Base-by-base conservation (phyloP, 2,888 invertebrate genomes). In the Sarcophaga variegata region DNA sequence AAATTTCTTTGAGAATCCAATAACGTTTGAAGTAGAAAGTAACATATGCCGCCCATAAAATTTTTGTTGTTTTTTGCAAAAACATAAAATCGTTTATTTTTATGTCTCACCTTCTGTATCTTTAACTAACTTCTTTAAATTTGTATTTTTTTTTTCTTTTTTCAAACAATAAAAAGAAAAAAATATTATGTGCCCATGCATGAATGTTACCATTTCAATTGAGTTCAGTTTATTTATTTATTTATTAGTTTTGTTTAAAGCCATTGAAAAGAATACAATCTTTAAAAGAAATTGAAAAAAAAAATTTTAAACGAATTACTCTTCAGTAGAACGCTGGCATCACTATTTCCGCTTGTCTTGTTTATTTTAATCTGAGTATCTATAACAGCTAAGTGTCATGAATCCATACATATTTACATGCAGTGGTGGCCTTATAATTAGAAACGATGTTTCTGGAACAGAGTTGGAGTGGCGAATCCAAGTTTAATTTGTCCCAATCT, bases 1-100 rank as follows among this genome's bases (percentile, higher is more conserved):
- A 22, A 62, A 20, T 62, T 62, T 20, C 22, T n/a, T 62, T 10
- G 20, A 62, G 62, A 22, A 6, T 62, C 3, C 6, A 62, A 20
- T 62, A 20, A 12, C 17, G 54, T 63, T 69, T 63, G 10, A 45
- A 11, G 37, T 17, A 63, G 25, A 11, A 54, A 66, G 76, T 71
- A 67, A 62, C 70, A 80, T 54, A 59, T 47, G 80, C 76, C 79
- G 82, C 76, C 77, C 80, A 83, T 77, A 74, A 85, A 81, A 81
- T 54, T 54, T 4, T 54, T 54, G 54, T 14, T 54, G 17, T 54
- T 54, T 14, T 54, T 14, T 54, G 54, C 27, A 10, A 75, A 83
- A 83, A 79, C 83, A 87, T 81, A 78, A 83, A 83, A 87, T 81
- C 74, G 81, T 78, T 87, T 27, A 3, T 25, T 75, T 87, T 87